Conservation (phyloP, 2,113 vertebrate species). For the Embiotoca jacksoni region DNA sequence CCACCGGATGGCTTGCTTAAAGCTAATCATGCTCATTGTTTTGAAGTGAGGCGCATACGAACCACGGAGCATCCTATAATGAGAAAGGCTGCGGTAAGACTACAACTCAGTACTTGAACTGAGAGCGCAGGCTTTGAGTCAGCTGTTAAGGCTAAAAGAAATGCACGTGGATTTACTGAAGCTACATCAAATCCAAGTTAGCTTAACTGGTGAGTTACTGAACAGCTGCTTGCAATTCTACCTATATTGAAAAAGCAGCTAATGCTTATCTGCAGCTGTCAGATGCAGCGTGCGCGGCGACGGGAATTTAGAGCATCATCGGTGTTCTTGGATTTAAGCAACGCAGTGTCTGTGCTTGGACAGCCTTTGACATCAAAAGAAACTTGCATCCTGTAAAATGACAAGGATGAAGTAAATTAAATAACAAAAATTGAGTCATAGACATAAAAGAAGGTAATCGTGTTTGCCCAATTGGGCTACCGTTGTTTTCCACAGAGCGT, state of each 20-base stretch:
- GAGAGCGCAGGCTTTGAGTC: conserved; percentile 30
- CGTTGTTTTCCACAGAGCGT: conserved; percentile 74
- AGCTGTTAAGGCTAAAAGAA: conserved; percentile 27
- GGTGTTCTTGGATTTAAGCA: conserved; percentile 14
- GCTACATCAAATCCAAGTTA: conserved; percentile 37
- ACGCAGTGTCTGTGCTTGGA: conserved; percentile 21
- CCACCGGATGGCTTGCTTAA: conserved; percentile 30
- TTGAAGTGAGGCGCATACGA: conserved; percentile 26
- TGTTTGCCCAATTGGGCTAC: conserved; percentile 73
- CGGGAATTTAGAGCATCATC: conserved; percentile 25
- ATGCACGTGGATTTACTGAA: conserved; percentile 5
- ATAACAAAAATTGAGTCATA: conserved; percentile 35
- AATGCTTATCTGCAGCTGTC: conserved; percentile 27
- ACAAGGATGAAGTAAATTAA: conserved; percentile 31
- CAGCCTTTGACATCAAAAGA: conserved; percentile 17
- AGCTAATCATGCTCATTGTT: conserved; percentile 35
- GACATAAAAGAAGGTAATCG: conserved; percentile 57
- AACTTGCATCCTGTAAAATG: conserved; percentile 33
- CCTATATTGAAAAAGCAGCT: conserved; percentile 14
- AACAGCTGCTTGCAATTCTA: conserved; percentile 29
- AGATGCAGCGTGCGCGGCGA: conserved; percentile 8
- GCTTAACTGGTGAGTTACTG: conserved; percentile 35
- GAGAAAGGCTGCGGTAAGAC: conserved; percentile 17
- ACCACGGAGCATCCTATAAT: conserved; percentile 8
- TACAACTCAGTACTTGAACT: not conserved